Evolutionary conservation across 2,113 vertebrate genomes (phyloP).

Genomic region (Orycteropus afer): DNA sequence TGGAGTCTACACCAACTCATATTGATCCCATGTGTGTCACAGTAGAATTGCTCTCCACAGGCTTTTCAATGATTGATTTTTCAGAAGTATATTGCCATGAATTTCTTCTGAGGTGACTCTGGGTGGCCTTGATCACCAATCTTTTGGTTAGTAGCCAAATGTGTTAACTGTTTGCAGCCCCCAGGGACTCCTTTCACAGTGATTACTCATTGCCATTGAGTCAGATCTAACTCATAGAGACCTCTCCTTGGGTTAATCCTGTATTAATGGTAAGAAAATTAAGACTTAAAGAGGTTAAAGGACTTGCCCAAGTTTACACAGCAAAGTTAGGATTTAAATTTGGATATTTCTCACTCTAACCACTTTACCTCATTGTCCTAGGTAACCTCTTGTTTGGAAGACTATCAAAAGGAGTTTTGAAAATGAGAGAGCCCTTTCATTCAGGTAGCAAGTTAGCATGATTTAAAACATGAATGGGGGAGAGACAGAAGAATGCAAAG

Average conservation of each 20-base stretch:
- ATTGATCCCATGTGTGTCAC: not conserved
- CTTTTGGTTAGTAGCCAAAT: too few species aligned
- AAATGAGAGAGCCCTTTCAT: constrained; percentile 44
- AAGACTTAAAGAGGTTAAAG: not conserved
- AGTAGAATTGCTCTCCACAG: not conserved
- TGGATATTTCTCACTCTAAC: not conserved
- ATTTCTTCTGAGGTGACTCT: not conserved
- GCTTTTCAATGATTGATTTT: not conserved
- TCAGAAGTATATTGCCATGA: not conserved
- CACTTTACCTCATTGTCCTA: not conserved
- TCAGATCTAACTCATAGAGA: too few species aligned
- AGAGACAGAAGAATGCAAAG: not conserved
- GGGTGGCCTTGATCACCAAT: not conserved
- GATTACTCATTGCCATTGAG: too few species aligned
- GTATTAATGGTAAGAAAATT: not conserved
- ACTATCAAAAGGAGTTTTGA: not conserved
- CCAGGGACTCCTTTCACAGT: not conserved
- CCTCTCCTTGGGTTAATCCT: too few species aligned
- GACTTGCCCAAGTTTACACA: not conserved
- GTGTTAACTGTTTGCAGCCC: not conserved
- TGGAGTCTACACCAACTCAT: too few species aligned
- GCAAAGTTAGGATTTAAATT: not conserved
- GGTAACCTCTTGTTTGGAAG: not conserved
- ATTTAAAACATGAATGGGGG: not conserved
- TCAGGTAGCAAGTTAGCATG: not conserved